phyloP scores from a whole-genome alignment of 2,888 invertebrate genomes.

The Clunio marinus region DNA sequence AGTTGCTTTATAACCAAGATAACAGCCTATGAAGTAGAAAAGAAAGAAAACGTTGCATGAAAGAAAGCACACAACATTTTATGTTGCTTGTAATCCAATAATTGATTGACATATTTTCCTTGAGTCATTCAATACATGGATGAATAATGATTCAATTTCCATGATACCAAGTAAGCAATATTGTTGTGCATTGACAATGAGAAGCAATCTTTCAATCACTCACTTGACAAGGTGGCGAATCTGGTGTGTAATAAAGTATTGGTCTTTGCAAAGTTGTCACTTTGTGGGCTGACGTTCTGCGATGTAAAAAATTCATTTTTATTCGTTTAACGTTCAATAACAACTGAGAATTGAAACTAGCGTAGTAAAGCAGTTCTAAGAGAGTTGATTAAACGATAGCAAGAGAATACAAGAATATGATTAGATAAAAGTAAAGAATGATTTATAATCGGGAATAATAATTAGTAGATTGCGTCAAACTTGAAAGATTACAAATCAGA shows the following conservation, averaged over 20 bases:
- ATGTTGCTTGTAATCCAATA: slow-evolving; percentile 9
- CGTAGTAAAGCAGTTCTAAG: no score
- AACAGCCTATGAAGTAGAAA: no score
- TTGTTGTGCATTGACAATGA: slow-evolving; percentile 2
- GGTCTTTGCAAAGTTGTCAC: slow-evolving; percentile 10
- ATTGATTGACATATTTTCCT: slow-evolving; percentile 17
- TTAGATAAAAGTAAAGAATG: no score
- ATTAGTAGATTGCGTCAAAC: no score
- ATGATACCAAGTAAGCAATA: background rate
- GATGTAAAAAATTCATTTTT: no score
- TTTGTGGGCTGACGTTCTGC: background rate
- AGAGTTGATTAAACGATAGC: no score
- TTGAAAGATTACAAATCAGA: no score
- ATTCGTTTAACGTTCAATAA: no score
- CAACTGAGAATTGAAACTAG: no score
- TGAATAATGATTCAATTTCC: slow-evolving; percentile 2
- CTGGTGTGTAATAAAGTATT: slow-evolving; percentile 19
- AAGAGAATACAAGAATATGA: no score
- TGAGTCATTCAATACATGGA: background rate
- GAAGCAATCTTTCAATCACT: background rate
- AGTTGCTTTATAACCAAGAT: background rate
- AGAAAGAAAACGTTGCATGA: no score
- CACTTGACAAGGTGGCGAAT: slow-evolving; percentile 26
- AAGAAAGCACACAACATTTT: background rate
- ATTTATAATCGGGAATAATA: no score